Evolutionary conservation across 2,888 invertebrate species (phyloP).

Genomic region (Drosophila peninsularis): DNA sequence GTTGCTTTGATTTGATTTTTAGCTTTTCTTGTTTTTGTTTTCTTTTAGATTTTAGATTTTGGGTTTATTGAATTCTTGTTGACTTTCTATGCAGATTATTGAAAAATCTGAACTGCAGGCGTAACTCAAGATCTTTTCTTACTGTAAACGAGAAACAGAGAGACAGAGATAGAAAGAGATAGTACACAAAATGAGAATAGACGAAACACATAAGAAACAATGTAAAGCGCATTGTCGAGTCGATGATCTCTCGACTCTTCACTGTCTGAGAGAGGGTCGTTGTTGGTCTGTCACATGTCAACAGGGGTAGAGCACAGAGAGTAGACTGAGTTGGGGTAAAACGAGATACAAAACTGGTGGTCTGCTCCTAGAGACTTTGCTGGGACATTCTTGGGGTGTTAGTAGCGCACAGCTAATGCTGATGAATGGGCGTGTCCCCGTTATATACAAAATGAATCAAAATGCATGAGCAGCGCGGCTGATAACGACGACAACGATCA

Average conservation of each 20-base stretch:
- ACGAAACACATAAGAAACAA: slow-evolving; percentile 46
- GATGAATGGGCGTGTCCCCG: slow-evolving; percentile 46
- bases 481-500: slow-evolving; percentile 64
- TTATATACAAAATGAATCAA: slow-evolving; percentile 64
- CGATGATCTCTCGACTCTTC: slow-evolving; percentile 27
- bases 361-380: slow-evolving; percentile 32
- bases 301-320: slow-evolving; percentile 36
- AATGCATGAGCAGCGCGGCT: slow-evolving; percentile 38
- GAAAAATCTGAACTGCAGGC: slow-evolving; percentile 98
- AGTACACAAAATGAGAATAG: slow-evolving; percentile 60
- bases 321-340: slow-evolving; percentile 33
- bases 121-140: slow-evolving; percentile 98
- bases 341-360: slow-evolving; percentile 45
- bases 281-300: slow-evolving; percentile 35
- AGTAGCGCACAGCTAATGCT: slow-evolving; percentile 66
- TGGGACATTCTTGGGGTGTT: slow-evolving; percentile 47
- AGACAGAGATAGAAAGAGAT: slow-evolving; percentile 44
- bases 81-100: slow-evolving; percentile 95
- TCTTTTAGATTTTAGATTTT: slow-evolving; percentile 29
- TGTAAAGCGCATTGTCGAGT: slow-evolving; percentile 44
- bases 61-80: slow-evolving; percentile 91
- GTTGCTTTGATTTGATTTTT: slow-evolving; percentile 54
- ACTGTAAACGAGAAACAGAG: slow-evolving; percentile 86
- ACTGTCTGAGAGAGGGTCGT: slow-evolving; percentile 10
- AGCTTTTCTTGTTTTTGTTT: slow-evolving; percentile 53